Conservation (phyloP, 2,797 vertebrate species). For the Diceros bicornis region DNA sequence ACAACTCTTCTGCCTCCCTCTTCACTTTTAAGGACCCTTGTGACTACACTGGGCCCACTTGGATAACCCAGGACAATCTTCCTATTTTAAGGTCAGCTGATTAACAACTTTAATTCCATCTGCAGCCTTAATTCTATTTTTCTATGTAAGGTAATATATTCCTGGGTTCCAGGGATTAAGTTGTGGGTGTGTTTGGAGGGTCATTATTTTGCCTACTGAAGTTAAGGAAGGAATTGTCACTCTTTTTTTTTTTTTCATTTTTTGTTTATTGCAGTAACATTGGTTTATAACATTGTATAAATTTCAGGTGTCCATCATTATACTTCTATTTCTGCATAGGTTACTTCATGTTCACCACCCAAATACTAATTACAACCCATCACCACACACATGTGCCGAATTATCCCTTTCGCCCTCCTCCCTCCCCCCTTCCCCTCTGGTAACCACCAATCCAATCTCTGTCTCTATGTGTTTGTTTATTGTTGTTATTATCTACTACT, state of each 20-base stretch:
- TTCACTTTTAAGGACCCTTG: background rate
- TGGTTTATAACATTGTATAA: no score
- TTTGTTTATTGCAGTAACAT: no score
- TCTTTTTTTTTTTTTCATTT: background rate
- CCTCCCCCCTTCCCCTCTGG: no score
- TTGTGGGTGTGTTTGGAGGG: background rate
- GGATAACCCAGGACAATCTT: background rate
- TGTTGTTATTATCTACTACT: no score
- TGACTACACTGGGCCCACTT: background rate
- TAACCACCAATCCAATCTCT: no score
- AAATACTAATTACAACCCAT: no score
- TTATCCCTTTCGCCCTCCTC: no score
- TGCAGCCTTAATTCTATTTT: background rate
- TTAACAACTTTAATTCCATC: conserved; percentile 16
- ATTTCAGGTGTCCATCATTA: no score
- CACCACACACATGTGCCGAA: no score
- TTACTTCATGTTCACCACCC: no score
- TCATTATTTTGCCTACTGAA: background rate
- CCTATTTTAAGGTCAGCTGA: background rate
- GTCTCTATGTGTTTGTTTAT: no score
- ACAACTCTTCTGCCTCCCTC: background rate
- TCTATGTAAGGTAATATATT: background rate
- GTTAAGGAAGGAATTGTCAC: background rate
- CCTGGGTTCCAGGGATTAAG: background rate
- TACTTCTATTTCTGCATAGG: no score